These are phyloP conservation scores for Drosophila ficusphila DNA, from an alignment of 1,140 invertebrate species.

Conservation along the genomic window DNA sequence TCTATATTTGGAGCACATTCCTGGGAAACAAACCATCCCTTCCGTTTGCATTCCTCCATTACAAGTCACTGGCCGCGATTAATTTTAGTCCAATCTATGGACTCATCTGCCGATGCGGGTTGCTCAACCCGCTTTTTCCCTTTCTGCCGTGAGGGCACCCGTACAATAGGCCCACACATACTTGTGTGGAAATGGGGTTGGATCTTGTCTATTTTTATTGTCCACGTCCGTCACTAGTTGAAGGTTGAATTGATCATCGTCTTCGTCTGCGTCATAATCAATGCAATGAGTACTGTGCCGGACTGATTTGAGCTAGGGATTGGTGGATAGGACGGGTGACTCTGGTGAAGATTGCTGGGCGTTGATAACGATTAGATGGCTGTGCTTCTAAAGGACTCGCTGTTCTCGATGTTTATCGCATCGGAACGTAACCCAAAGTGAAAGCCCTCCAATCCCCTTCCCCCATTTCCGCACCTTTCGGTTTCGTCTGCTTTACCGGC, in stretches of 20 bases:
- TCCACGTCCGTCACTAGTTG: conserved; percentile 39
- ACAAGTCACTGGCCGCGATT: conserved; percentile 13
- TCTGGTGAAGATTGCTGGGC: neutral
- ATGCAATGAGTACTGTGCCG: neutral
- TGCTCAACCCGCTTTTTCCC: neutral
- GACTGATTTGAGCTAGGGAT: neutral
- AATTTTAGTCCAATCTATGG: conserved; percentile 47
- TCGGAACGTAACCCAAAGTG: conserved; percentile 15
- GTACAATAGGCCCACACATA: neutral
- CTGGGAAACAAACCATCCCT: neutral
- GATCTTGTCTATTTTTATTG: conserved; percentile 36
- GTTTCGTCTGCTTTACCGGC: neutral
- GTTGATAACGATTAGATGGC: conserved; percentile 1
- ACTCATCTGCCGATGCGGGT: conserved; percentile 39
- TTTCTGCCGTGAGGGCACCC: neutral
- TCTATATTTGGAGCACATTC: neutral
- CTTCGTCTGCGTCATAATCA: conserved; percentile 28
- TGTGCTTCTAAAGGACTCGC: conserved; percentile 10
- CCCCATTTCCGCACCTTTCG: neutral
- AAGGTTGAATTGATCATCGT: conserved; percentile 76
- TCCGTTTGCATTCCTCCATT: neutral
- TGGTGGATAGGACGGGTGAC: neutral
- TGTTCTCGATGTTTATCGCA: conserved; percentile 7
- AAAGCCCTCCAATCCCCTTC: neutral
- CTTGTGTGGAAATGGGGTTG: conserved; percentile 15